Evolutionary conservation across 2,888 invertebrate species (phyloP), one percentile per base, ranked within the genome.

Genomic region (Eutolmus rufibarbis): DNA sequence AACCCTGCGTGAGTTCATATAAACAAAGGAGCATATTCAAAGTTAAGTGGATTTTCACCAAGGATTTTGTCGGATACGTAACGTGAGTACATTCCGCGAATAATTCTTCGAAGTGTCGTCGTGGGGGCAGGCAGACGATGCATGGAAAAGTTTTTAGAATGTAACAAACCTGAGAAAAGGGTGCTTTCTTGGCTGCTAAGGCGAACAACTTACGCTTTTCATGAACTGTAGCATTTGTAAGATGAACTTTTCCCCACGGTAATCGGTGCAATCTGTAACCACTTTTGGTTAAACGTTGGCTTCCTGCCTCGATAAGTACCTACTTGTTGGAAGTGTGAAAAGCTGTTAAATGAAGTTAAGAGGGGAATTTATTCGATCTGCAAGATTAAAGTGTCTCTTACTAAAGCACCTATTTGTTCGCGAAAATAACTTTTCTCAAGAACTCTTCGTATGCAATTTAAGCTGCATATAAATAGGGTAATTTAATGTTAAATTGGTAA

Each of bases 251-350:
- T 19, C 23, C 16, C 1, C 12, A 16, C 5, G 23, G 79, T 79
- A 79, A 79, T 79, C 56, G 79, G 40, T 79, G 40, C 79, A 79
- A 79, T 79, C 79, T 43, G 79, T 79, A 79, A 79, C 79, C 79
- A 79, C 79, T 79, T 56, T 79, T 28, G 79, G 31, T 51, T 79
- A 79, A 79, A 79, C 51, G 43, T 19, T 78, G 43, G 78, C 23
- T 78, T 78, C 43, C 23, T 78, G 19, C 5, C 14, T 37, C 77
- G 40, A 43, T 78, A 40, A 78, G 40, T 78, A 37, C 5, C 12
- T 23, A 28, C 66, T 66, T 66, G 12, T 66, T 66, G 66, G 9
- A 66, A 28, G 23, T 2, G 66, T 66, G 28, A 66, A 66, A 66
- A 12, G 19, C 9, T 66, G 28, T 19, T 66, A 23, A 66, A 66